Conservation (phyloP, 1,140 invertebrate species). For the Lepidurus packardi region DNA sequence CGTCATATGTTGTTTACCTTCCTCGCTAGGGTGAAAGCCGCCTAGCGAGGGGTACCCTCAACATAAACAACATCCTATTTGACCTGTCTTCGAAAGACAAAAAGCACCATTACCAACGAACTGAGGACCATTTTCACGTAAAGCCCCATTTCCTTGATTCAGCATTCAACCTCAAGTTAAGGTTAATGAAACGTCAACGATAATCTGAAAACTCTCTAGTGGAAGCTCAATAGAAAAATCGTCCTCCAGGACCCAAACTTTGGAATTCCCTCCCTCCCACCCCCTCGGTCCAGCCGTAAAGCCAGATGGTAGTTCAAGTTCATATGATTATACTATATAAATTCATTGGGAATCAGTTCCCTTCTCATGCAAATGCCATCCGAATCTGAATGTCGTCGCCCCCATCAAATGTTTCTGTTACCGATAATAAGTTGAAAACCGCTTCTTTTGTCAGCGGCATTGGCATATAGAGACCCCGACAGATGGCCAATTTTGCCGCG, state of each 20-base stretch:
- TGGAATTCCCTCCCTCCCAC: neutral
- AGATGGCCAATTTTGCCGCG: conserved; percentile 15
- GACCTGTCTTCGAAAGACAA: too few species aligned
- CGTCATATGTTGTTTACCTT: too few species aligned
- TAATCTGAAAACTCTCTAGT: neutral
- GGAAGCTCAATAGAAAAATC: neutral
- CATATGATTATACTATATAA: conserved; percentile 22
- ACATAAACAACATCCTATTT: too few species aligned
- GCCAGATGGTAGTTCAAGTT: conserved; percentile 18
- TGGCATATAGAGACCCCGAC: neutral
- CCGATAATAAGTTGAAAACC: conserved; percentile 19
- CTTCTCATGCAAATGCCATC: conserved; percentile 10
- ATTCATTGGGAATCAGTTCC: conserved; percentile 21
- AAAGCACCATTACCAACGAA: too few species aligned
- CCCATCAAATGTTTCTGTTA: conserved; percentile 18
- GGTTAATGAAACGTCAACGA: neutral
- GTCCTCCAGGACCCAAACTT: neutral
- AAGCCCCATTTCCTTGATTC: neutral
- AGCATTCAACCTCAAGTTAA: neutral
- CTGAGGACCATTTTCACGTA: neutral
- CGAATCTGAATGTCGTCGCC: conserved; percentile 5
- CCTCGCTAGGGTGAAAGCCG: too few species aligned
- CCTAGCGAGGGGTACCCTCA: too few species aligned
- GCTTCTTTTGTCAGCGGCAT: conserved; percentile 19
- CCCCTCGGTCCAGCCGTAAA: neutral